Base-by-base conservation (phyloP, 2,113 vertebrate genomes). In the Campylomormyrus tamandua region DNA sequence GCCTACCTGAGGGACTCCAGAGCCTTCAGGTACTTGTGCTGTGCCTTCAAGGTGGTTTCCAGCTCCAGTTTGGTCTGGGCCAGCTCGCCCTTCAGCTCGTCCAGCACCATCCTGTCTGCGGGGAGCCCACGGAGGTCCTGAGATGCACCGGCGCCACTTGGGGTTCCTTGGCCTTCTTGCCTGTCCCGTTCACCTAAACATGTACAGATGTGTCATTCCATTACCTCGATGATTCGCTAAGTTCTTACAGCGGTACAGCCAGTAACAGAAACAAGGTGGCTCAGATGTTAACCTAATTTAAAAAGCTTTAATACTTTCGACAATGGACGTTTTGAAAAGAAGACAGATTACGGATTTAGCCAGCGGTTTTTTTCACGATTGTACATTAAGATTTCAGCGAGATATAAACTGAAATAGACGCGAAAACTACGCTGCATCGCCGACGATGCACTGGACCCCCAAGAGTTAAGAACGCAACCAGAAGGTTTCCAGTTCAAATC, bases 21-120 rank as follows among this genome's bases (percentile, higher is more conserved):
- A 62, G 98, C 98, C 92, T 95, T 98, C 89, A 98, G 95, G 93
- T 97, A 97, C 94, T 97, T 97, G 92, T 98, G 97, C 88, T 98
- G 97, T 56, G 96, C 94, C 91, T 96, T 97, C 13, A 98, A 95
- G 0, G 96, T 97, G 5, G 96, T 97, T 93, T 98, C 97, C 27
- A 99, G 96, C 91, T 99, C 97, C 87, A 98, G 90, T 91, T 96
- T 97, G n/a, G 97, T 96, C 93, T 97, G 98, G 39, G 96, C 96
- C 58, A 99, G 95, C 93, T 98, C 97, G 10, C 91, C 95, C 93
- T 96, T 97, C 91, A 98, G 93, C 62, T 98, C 97, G 15, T 96
- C 93, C 24, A 94, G 90, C 89, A 95, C 88, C 93, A 96, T 93
- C 83, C 93, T 95, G 93, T 97, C 96, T 0, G 94, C 92, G 84